These are phyloP conservation scores for Erebia aethiops DNA, from an alignment of 2,888 invertebrate species.

Conservation along the genomic window DNA sequence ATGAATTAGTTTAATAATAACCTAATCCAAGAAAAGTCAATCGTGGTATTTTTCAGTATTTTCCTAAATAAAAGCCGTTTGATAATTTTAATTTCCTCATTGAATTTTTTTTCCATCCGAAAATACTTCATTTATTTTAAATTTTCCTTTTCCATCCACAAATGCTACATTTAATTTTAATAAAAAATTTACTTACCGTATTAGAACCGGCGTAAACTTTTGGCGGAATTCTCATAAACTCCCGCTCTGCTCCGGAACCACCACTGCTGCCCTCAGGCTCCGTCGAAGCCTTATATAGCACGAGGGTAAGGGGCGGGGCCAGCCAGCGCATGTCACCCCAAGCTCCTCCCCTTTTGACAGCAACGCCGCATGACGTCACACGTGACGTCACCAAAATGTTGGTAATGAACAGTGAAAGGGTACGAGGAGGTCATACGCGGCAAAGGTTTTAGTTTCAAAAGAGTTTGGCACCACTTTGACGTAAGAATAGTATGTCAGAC, in stretches of 20 bases:
- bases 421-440: neutral
- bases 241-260: conserved; percentile 46
- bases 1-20: no score
- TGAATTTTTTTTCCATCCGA: neutral
- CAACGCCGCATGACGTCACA: conserved; percentile 50
- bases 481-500: neutral
- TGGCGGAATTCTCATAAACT: conserved; percentile 45
- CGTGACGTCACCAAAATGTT: conserved; percentile 53
- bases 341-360: conserved; percentile 68
- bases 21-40: no score
- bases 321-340: conserved; percentile 51
- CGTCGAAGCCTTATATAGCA: conserved; percentile 64
- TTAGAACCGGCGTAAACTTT: conserved; percentile 69
- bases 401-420: conserved; percentile 33
- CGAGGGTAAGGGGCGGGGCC: conserved; percentile 64
- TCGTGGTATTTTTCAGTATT: no score
- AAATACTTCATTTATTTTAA: no score
- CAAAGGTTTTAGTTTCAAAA: neutral
- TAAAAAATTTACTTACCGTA: conserved; percentile 62
- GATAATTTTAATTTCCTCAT: no score
- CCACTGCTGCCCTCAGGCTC: conserved; percentile 42
- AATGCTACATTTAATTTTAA: neutral
- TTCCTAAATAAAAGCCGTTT: no score
- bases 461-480: neutral
- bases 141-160: no score